Evolutionary conservation across 1,140 invertebrate species (phyloP).

Genomic region (Dufourea novaeangliae): DNA sequence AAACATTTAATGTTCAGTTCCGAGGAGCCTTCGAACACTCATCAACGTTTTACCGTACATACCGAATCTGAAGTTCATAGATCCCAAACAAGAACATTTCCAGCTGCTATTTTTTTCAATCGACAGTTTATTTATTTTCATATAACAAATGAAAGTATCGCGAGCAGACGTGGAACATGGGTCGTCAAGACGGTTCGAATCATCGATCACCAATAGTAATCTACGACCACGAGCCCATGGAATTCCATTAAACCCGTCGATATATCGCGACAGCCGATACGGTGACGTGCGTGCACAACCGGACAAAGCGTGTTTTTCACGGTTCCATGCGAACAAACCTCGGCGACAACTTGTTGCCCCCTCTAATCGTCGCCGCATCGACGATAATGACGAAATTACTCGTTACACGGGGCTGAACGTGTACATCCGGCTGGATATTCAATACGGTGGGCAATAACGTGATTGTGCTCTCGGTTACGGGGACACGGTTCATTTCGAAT

Average conservation of each 20-base stretch:
- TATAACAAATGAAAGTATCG: background rate
- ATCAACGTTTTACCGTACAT: too few species aligned
- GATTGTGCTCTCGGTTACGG: background rate
- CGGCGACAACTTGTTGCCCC: slow-evolving; percentile 41
- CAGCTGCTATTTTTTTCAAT: too few species aligned
- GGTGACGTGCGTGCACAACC: too few species aligned
- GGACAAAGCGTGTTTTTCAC: slow-evolving; percentile 15
- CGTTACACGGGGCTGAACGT: slow-evolving; percentile 17
- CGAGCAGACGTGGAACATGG: background rate
- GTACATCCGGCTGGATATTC: background rate
- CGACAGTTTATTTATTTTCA: background rate
- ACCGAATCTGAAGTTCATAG: too few species aligned
- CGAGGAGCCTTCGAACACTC: too few species aligned
- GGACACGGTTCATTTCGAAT: background rate
- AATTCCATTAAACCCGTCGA: slow-evolving; percentile 14
- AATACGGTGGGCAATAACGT: background rate
- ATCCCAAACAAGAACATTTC: too few species aligned
- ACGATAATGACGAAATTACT: slow-evolving; percentile 42
- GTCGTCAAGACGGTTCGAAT: background rate
- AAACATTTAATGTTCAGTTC: too few species aligned
- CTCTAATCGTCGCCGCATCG: slow-evolving; percentile 16
- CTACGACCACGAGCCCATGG: background rate
- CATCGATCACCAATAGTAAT: background rate
- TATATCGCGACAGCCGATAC: slow-evolving; percentile 12
- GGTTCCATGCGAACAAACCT: background rate